Percentiles rank a stretch among this genome's conserved stretches.
These are phyloP conservation scores for Belonocnema kinseyi DNA, from an alignment of 1,140 invertebrate genomes.

Conservation along the genomic window DNA sequence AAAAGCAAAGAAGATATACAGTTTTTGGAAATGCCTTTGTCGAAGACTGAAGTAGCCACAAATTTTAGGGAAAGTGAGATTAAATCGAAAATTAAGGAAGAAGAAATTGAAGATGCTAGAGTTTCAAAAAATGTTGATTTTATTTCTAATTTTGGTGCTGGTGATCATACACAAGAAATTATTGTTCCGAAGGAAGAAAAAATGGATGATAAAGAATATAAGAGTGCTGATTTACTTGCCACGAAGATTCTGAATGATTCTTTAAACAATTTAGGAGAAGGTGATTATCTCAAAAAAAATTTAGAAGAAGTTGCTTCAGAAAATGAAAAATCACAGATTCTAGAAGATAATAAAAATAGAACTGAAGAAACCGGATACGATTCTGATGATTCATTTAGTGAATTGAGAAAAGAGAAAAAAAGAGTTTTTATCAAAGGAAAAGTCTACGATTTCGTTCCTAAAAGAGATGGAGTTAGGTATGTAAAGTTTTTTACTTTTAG, in stretches of 20 bases:
- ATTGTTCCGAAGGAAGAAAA: not conserved
- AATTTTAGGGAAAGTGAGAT: conserved; percentile 41
- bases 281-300: conserved; percentile 34
- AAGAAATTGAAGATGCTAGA: not conserved
- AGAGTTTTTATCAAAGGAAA: conserved; percentile 55
- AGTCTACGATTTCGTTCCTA: conserved; percentile 60
- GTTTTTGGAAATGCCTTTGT: conserved; percentile 45
- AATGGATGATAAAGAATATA: not conserved
- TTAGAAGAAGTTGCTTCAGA: not conserved
- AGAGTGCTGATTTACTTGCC: not conserved
- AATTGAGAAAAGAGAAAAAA: conserved; percentile 32
- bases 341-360: not conserved
- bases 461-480: conserved; percentile 61
- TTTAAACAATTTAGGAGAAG: not conserved
- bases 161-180: not conserved
- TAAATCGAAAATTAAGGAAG: not conserved
- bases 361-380: not conserved
- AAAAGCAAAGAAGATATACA: not conserved
- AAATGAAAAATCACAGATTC: not conserved
- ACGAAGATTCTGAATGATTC: not conserved
- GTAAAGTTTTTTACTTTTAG: not conserved
- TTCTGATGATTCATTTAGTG: conserved; percentile 12
- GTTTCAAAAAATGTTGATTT: too few relatives aligned
- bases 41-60: conserved; percentile 41
- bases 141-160: not conserved